A percentile compares a stretch with the other conserved stretches of the same genome.
phyloP scores from a whole-genome alignment of 2,888 invertebrate species.

The Dicranocentrus wangi region DNA sequence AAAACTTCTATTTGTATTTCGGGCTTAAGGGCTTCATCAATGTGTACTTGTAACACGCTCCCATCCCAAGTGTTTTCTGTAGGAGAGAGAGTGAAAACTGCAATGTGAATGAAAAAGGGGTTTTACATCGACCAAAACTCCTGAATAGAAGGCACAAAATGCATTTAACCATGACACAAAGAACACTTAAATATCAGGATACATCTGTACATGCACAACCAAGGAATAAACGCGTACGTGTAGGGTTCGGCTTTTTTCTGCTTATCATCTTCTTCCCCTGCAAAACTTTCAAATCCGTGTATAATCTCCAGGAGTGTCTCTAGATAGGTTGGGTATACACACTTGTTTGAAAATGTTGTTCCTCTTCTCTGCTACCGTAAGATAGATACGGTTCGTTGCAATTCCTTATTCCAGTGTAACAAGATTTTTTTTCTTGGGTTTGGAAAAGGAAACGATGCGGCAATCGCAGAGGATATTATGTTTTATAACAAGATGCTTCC shows the following conservation, averaged over 20 bases:
- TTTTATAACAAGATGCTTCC: not conserved
- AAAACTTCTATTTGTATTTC: too few species aligned
- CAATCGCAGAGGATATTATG: not conserved
- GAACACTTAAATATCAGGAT: slow-evolving; percentile 20
- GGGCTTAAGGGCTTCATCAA: not conserved
- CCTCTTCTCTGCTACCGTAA: slow-evolving; percentile 11
- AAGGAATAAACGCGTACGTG: too few species aligned
- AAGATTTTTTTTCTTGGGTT: not conserved
- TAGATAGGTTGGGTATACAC: too few species aligned
- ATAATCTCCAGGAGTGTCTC: too few species aligned
- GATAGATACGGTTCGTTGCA: slow-evolving; percentile 33
- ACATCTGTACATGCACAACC: too few species aligned
- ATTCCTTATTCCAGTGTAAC: not conserved
- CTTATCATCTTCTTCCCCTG: slow-evolving; percentile 21
- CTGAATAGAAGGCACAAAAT: too few species aligned
- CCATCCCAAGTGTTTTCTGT: slow-evolving; percentile 1
- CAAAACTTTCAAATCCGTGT: slow-evolving; percentile 17
- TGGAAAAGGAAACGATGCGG: slow-evolving; percentile 33
- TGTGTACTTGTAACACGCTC: too few species aligned
- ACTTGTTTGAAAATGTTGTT: too few species aligned
- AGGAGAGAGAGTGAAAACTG: slow-evolving; percentile 11
- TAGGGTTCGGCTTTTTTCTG: too few species aligned
- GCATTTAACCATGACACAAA: slow-evolving; percentile 35
- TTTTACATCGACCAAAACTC: not conserved
- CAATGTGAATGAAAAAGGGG: slow-evolving; percentile 19